Base-by-base conservation (phyloP, 2,888 invertebrate species). In the Drosophila siamana region DNA sequence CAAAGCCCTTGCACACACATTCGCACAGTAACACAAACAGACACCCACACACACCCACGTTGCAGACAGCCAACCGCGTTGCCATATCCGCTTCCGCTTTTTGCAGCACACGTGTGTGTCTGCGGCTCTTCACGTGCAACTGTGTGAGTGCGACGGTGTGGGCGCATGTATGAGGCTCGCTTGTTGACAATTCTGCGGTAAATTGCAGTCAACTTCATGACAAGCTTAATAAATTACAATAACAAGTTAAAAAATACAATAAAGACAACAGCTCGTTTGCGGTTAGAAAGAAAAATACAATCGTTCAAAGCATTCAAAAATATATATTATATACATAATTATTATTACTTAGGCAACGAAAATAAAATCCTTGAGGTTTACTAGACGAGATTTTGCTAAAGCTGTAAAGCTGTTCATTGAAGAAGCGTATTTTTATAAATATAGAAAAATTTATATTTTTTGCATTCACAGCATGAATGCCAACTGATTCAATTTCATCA, bases 21-120 rank as follows among this genome's bases (percentile, higher is more conserved):
- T 11, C 33, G n/a, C n/a, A n/a, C n/a, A n/a, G n/a, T n/a, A 52
- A 38, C 38, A 61, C n/a, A 44, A 13, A 38, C 30, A 61, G 52
- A 43, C 48, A 36, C n/a, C 47, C 16, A 16, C 24, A 28, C 13
- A 11, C 22, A 48, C 26, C 41, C 52, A 51, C 44, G 33, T 38
- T 40, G 50, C 56, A 65, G 59, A 68, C 65, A 61, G 67, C 44
- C 69, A 51, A 74, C 74, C 81, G 50, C 65, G 47, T 43, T 56
- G 65, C 61, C 72, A 63, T 66, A 85, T 85, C 82, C 82, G 86
- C 66, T 81, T 87, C 88, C 87, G 82, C 47, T 55, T 78, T 74
- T 66, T 60, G 47, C 69, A 62, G 38, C 57, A 56, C 82, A 70
- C 76, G 83, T 81, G 71, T 64, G 69, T 72, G 75, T 73, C 74